A percentile compares a stretch with the other conserved stretches of the same genome.
These are phyloP conservation scores for Thaleichthys pacificus DNA, from an alignment of 2,797 vertebrate genomes.

Conservation along the genomic window DNA sequence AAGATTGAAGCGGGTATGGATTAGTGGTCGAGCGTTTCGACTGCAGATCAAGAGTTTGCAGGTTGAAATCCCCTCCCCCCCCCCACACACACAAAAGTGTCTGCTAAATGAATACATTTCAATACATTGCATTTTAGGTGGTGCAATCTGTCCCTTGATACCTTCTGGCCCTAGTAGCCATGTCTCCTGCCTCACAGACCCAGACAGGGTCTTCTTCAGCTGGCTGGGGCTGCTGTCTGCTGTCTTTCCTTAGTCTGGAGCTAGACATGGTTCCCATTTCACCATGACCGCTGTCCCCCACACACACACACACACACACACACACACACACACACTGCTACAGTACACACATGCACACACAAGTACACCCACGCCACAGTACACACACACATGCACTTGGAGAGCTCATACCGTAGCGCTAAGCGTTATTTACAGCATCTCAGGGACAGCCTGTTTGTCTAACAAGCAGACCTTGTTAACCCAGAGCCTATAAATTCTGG, in stretches of 20 bases:
- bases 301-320: background rate
- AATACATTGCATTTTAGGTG: too few relatives aligned
- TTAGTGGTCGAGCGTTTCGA: too few relatives aligned
- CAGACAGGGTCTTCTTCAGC: constrained; percentile 13
- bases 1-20: too few relatives aligned
- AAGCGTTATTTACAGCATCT: constrained; percentile 72
- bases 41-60: too few relatives aligned
- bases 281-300: constrained; percentile 51
- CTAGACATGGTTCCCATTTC: constrained; percentile 51
- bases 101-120: too few relatives aligned
- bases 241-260: constrained; percentile 7
- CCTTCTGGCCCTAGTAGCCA: too few relatives aligned
- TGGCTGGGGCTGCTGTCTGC: constrained; percentile 13
- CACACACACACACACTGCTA: too few relatives aligned
- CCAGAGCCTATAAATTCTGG: constrained; percentile 69
- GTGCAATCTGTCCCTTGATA: too few relatives aligned
- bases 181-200: background rate
- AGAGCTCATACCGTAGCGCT: constrained; percentile 35
- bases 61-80: too few relatives aligned
- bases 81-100: too few relatives aligned
- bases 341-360: too few relatives aligned
- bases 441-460: constrained; percentile 71
- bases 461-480: constrained; percentile 70
- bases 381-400: constrained; percentile 18
- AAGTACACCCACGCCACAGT: too few relatives aligned